phyloP scores from a whole-genome alignment of 2,113 vertebrate species.

The Gobius niger region DNA sequence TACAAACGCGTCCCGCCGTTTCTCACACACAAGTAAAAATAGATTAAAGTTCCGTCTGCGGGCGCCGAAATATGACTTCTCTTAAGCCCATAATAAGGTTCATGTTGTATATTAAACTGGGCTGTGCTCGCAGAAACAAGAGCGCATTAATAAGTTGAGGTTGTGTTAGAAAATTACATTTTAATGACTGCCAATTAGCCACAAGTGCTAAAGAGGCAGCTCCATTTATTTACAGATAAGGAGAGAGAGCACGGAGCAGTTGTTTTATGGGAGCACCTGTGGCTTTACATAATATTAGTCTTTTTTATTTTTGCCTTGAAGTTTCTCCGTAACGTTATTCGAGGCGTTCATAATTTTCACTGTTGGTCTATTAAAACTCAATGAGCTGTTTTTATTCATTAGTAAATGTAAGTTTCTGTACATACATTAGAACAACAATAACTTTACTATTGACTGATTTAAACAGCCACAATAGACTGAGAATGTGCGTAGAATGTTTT shows the following conservation, averaged over 20 bases:
- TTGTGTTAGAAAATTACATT: constrained; percentile 15
- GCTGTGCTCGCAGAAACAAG: constrained; percentile 12
- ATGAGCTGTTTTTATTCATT: not conserved
- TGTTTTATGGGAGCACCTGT: constrained; percentile 1
- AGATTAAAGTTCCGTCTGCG: constrained; percentile 11
- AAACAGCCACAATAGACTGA: too few relatives aligned
- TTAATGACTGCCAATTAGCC: constrained; percentile 9
- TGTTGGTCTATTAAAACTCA: not conserved
- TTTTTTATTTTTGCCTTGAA: not conserved
- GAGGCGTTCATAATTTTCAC: not conserved
- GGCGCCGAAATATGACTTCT: constrained; percentile 11
- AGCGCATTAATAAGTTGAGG: constrained; percentile 11
- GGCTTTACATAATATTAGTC: not conserved
- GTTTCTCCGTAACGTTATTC: not conserved
- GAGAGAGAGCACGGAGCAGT: not conserved
- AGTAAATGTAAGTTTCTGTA: too few relatives aligned
- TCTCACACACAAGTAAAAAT: constrained; percentile 15
- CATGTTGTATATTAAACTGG: constrained; percentile 18
- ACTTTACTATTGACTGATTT: too few relatives aligned
- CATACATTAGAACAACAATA: too few relatives aligned
- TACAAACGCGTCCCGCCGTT: constrained; percentile 11
- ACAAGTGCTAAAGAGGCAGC: constrained; percentile 8
- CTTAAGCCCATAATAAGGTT: constrained; percentile 26
- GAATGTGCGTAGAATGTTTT: too few relatives aligned
- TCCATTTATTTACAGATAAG: constrained; percentile 15